Conservation (phyloP, 1,140 invertebrate genomes). For the Drosophila kohkoa region DNA sequence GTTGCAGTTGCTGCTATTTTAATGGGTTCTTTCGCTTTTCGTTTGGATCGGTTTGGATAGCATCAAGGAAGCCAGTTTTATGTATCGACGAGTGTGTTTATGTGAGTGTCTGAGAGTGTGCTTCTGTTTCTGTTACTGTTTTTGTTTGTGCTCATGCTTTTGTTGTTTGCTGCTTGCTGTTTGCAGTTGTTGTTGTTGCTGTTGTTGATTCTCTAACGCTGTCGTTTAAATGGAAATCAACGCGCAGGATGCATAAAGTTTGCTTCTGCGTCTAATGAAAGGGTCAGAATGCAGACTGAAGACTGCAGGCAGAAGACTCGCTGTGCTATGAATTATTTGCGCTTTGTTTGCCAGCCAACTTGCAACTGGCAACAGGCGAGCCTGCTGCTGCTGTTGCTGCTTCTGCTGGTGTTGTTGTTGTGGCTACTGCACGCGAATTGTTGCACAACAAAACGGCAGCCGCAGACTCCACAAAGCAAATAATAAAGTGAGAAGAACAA, state of each 20-base stretch:
- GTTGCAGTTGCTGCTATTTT: conserved; percentile 68
- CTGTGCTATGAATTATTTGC: conserved; percentile 78
- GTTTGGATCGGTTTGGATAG: conserved; percentile 63
- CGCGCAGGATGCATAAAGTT: conserved; percentile 83
- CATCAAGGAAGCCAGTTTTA: conserved; percentile 78
- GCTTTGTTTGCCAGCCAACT: conserved; percentile 66
- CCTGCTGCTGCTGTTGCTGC: conserved; percentile 33
- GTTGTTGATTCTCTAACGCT: conserved; percentile 74
- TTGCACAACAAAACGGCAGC: conserved; percentile 52
- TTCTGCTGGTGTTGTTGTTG: conserved; percentile 46
- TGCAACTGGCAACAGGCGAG: conserved; percentile 19
- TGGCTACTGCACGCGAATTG: conserved; percentile 79
- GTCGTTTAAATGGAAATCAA: conserved; percentile 83
- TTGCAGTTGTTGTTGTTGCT: too few relatives aligned
- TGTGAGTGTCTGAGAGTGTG: conserved; percentile 25
- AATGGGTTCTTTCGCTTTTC: conserved; percentile 83
- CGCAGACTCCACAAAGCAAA: conserved; percentile 67
- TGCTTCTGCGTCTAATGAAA: conserved; percentile 75
- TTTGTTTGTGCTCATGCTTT: conserved; percentile 32
- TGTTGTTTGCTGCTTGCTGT: conserved; percentile 17
- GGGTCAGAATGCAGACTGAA: conserved; percentile 65
- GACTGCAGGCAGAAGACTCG: conserved; percentile 15
- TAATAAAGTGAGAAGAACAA: conserved; percentile 83
- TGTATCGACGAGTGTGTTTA: conserved; percentile 14
- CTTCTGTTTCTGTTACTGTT: conserved; percentile 26